These are phyloP conservation scores for Acinonyx jubatus DNA, from an alignment of 2,113 vertebrate genomes.

Conservation along the genomic window DNA sequence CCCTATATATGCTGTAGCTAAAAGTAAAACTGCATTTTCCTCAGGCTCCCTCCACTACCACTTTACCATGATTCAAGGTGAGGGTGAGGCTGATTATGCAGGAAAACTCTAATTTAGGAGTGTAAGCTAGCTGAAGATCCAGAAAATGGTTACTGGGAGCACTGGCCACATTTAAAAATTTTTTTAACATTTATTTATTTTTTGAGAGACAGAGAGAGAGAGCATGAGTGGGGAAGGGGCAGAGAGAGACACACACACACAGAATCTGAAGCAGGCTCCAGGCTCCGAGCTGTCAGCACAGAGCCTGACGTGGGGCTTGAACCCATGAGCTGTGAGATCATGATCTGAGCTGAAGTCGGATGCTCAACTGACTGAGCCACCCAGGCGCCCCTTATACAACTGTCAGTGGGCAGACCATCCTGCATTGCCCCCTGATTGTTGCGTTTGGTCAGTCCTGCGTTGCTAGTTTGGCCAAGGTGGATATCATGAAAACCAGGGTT, in stretches of 20 bases:
- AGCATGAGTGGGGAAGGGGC: too few relatives aligned
- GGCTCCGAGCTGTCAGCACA: too few relatives aligned
- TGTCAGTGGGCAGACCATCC: neutral
- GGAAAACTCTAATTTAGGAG: neutral
- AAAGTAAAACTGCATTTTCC: neutral
- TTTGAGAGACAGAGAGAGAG: too few relatives aligned
- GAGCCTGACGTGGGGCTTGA: too few relatives aligned
- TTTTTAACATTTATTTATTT: too few relatives aligned
- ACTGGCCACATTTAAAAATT: neutral
- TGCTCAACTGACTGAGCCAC: too few relatives aligned
- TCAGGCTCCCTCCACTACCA: neutral
- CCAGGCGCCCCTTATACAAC: too few relatives aligned
- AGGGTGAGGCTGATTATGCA: neutral
- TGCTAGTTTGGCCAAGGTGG: neutral
- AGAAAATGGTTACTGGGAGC: neutral
- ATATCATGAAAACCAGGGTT: neutral
- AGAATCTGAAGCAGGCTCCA: too few relatives aligned
- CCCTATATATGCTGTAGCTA: neutral
- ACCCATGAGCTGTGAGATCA: too few relatives aligned
- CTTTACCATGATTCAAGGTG: neutral
- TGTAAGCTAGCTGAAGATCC: neutral
- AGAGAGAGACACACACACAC: too few relatives aligned
- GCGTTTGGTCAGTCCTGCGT: neutral
- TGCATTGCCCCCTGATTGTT: neutral
- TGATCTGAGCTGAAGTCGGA: too few relatives aligned